A percentile compares a stretch with the other conserved stretches of the same genome.
Evolutionary conservation across 2,888 invertebrate genomes (phyloP).

Genomic region (Ptychoptera contaminata): DNA sequence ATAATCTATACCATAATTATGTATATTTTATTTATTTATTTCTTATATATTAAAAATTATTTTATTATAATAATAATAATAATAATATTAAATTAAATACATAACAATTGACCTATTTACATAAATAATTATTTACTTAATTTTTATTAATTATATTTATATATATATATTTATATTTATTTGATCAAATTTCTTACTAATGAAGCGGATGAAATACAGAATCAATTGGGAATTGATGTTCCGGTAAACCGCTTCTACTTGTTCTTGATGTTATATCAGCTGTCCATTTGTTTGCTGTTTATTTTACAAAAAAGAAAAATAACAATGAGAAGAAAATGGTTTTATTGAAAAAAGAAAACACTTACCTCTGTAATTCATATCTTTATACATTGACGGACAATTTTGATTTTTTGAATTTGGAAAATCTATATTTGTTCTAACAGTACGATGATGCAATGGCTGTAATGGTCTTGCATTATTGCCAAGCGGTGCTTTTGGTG

Average conservation of each 20-base stretch:
- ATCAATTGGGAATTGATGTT: not conserved
- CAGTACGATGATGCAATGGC: constrained; percentile 79
- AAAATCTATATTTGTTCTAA: constrained; percentile 95
- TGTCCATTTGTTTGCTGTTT: not conserved
- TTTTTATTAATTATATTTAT: not conserved
- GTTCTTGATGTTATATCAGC: not conserved
- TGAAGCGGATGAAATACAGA: not conserved
- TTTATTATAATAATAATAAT: no score
- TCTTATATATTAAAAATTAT: no score
- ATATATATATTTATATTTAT: not conserved
- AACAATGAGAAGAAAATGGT: not conserved
- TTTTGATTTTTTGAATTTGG: constrained; percentile 54
- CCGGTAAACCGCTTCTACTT: not conserved
- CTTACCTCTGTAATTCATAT: constrained; percentile 51
- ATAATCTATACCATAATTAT: no score
- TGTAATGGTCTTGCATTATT: constrained; percentile 92
- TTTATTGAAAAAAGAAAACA: not conserved
- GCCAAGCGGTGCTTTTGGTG: constrained; percentile 81
- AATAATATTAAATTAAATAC: no score
- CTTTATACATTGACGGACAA: constrained; percentile 79
- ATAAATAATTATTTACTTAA: no score
- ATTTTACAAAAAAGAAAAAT: not conserved
- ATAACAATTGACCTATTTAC: no score
- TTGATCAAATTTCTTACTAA: not conserved
- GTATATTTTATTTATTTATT: no score